A percentile compares a stretch with the other conserved stretches of the same genome.
Evolutionary conservation across 2,797 vertebrate species (phyloP).

Genomic region (Oceanodroma leucorhoa): DNA sequence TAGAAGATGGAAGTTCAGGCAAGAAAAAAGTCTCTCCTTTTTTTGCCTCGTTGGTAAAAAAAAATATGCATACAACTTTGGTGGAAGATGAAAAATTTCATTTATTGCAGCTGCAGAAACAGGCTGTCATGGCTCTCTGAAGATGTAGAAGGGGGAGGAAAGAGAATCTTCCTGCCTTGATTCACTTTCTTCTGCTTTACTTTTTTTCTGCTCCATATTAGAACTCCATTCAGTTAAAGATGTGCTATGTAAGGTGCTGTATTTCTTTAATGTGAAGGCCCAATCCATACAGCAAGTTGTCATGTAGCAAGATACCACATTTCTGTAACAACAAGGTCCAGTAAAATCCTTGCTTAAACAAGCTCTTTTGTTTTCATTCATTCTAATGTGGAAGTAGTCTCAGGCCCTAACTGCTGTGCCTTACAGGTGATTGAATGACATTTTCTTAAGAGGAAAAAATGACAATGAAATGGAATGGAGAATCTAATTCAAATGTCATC

Average conservation of each 20-base stretch:
- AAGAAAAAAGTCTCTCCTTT: background rate
- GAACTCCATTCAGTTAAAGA: background rate
- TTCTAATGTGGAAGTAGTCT: background rate
- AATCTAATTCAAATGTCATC: background rate
- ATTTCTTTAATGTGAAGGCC: background rate
- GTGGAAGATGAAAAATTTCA: background rate
- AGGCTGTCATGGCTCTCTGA: background rate
- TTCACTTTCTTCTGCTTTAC: background rate
- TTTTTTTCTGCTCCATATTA: background rate
- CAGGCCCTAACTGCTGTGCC: background rate
- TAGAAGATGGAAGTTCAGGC: background rate
- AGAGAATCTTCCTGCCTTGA: background rate
- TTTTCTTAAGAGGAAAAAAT: background rate
- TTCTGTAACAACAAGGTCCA: background rate
- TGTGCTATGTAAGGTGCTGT: background rate
- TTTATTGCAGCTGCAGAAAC: background rate
- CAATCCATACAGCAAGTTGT: background rate
- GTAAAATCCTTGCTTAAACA: background rate
- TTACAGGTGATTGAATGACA: background rate
- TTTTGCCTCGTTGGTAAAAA: background rate
- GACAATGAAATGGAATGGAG: background rate
- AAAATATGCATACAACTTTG: background rate
- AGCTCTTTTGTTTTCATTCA: background rate
- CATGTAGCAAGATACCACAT: background rate
- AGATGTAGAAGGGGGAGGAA: background rate